Percentiles rank a stretch among this genome's conserved stretches.
phyloP scores from a whole-genome alignment of 2,113 vertebrate genomes.

The Lathamus discolor region DNA sequence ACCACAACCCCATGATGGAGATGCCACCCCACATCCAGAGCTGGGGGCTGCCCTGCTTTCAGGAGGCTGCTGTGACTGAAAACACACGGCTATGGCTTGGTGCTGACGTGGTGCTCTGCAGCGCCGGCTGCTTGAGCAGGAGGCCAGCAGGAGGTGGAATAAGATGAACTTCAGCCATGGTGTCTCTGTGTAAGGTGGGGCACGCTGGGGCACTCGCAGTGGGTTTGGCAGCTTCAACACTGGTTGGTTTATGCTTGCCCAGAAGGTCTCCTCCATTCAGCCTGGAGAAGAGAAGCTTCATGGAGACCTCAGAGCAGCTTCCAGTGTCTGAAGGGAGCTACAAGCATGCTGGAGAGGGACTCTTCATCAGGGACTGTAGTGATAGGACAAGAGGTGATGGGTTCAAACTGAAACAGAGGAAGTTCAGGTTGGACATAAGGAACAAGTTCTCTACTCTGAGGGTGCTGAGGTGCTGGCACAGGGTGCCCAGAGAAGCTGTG shows the following conservation, averaged over 20 bases:
- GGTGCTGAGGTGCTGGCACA: too few relatives aligned
- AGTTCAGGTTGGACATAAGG: too few relatives aligned
- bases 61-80: not conserved
- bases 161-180: not conserved
- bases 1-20: not conserved
- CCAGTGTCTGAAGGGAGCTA: not conserved
- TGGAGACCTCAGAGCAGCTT: not conserved
- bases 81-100: accelerated
- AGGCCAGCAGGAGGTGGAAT: not conserved
- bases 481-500: too few relatives aligned
- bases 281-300: not conserved
- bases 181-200: accelerated
- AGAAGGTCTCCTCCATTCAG: not conserved
- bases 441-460: too few relatives aligned
- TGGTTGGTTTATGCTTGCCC: not conserved
- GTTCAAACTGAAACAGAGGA: too few relatives aligned
- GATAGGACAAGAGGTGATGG: too few relatives aligned
- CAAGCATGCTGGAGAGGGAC: not conserved
- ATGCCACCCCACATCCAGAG: not conserved
- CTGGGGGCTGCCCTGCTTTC: not conserved
- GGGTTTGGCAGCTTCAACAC: not conserved
- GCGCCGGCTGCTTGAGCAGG: not conserved
- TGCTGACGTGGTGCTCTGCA: not conserved
- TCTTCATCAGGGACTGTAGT: too few relatives aligned
- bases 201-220: not conserved